A percentile compares a stretch with the other conserved stretches of the same genome.
Evolutionary conservation across 2,888 invertebrate genomes (phyloP).

Genomic region (Drosophila paramelanica): DNA sequence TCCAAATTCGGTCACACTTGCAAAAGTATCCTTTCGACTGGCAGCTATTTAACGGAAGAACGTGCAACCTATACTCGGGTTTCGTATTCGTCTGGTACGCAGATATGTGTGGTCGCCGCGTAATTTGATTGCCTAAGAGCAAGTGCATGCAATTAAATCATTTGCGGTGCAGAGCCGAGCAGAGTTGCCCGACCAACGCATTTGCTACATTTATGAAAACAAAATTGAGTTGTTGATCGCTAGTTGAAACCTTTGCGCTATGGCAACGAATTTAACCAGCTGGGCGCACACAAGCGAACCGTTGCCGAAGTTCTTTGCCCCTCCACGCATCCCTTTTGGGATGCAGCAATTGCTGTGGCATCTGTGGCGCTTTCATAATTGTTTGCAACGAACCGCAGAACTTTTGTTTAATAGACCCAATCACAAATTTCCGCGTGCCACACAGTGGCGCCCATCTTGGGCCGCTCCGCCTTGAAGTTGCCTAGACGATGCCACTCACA

Average conservation of each 20-base stretch:
- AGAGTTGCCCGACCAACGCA: conserved; percentile 1
- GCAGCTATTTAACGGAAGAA: not conserved
- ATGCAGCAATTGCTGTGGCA: conserved; percentile 20
- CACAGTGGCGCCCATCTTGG: not conserved
- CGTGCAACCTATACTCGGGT: not conserved
- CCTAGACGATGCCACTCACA: conserved; percentile 5
- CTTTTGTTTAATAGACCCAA: conserved; percentile 74
- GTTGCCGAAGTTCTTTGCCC: not conserved
- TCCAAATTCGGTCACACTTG: not conserved
- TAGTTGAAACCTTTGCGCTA: not conserved
- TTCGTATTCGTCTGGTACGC: not conserved
- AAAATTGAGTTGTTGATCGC: conserved; percentile 1
- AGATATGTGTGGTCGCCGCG: not conserved
- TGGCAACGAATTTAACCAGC: conserved; percentile 15
- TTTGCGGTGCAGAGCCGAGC: not conserved
- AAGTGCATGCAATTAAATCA: conserved; percentile 5
- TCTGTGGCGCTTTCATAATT: conserved; percentile 55
- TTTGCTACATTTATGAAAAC: conserved; percentile 7
- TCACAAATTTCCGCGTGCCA: conserved; percentile 43
- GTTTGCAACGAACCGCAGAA: conserved; percentile 52
- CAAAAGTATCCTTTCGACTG: no score
- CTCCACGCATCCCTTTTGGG: not conserved
- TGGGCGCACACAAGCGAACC: not conserved
- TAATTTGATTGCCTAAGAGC: not conserved
- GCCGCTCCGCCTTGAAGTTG: not conserved